These are phyloP conservation scores for Atrichornis clamosus DNA, from an alignment of 2,113 vertebrate species.

Conservation along the genomic window DNA sequence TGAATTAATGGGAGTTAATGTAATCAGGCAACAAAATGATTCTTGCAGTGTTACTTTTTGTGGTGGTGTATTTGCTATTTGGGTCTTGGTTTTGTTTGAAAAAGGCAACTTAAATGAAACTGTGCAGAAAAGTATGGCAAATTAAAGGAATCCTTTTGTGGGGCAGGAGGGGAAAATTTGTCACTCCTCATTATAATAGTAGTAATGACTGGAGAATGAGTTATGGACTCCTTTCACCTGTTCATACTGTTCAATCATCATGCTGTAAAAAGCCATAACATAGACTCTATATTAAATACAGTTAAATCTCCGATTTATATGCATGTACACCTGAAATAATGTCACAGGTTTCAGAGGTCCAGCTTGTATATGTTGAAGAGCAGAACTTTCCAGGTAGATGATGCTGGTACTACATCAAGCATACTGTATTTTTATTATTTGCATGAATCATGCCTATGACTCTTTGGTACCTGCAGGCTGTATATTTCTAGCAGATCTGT, in stretches of 20 bases:
- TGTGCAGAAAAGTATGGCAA: not conserved
- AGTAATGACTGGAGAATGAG: not conserved
- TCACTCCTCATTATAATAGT: not conserved
- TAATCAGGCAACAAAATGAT: not conserved
- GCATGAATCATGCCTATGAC: conserved; percentile 7
- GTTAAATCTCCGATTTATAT: not conserved
- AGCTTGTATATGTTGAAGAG: not conserved
- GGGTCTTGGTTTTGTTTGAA: not conserved
- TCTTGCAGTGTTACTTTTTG: not conserved
- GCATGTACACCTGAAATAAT: not conserved
- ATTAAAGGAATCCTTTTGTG: not conserved
- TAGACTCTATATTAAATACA: not conserved
- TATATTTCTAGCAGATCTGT: conserved; percentile 7
- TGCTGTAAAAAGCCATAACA: not conserved
- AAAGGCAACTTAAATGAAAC: not conserved
- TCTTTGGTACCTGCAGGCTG: not conserved
- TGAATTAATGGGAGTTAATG: not conserved
- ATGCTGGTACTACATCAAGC: not conserved
- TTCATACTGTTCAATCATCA: not conserved
- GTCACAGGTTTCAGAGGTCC: not conserved
- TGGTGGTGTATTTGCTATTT: not conserved
- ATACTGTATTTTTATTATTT: conserved; percentile 41
- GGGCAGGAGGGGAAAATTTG: not conserved
- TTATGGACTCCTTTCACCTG: not conserved
- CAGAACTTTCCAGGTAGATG: not conserved